phyloP scores from a whole-genome alignment of 2,113 vertebrate species.

The Todiramphus chloris region DNA sequence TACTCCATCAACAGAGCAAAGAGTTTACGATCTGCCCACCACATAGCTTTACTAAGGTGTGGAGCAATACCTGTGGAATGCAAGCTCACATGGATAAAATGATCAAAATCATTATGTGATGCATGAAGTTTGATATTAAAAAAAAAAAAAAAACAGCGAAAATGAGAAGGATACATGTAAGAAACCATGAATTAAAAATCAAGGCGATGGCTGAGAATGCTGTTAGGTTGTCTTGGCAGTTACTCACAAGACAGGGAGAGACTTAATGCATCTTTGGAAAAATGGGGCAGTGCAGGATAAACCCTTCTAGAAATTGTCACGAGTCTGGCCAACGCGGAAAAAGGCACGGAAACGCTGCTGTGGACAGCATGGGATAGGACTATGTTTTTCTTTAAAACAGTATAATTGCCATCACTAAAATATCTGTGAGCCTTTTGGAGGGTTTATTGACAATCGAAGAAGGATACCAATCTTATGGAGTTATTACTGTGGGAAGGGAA shows the following conservation, averaged over 20 bases:
- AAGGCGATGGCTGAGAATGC: neutral
- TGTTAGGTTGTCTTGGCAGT: neutral
- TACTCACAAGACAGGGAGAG: neutral
- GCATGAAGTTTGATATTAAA: accelerated
- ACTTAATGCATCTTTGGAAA: neutral
- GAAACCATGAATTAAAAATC: neutral
- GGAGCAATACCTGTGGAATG: neutral
- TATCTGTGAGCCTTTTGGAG: neutral
- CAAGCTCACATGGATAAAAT: neutral
- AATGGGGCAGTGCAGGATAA: neutral
- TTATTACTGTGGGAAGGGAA: neutral
- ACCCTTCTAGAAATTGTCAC: neutral
- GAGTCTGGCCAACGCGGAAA: accelerated
- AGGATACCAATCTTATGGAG: neutral
- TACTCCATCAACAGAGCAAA: neutral
- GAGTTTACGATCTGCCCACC: neutral
- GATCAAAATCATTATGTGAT: neutral
- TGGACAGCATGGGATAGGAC: neutral
- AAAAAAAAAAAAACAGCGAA: neutral
- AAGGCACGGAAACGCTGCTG: neutral
- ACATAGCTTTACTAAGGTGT: neutral
- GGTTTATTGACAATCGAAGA: neutral
- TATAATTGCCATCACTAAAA: neutral
- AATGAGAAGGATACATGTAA: neutral
- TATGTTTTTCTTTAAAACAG: neutral